Conservation (phyloP, 2,797 vertebrate genomes). For the Capromys pilorides region DNA sequence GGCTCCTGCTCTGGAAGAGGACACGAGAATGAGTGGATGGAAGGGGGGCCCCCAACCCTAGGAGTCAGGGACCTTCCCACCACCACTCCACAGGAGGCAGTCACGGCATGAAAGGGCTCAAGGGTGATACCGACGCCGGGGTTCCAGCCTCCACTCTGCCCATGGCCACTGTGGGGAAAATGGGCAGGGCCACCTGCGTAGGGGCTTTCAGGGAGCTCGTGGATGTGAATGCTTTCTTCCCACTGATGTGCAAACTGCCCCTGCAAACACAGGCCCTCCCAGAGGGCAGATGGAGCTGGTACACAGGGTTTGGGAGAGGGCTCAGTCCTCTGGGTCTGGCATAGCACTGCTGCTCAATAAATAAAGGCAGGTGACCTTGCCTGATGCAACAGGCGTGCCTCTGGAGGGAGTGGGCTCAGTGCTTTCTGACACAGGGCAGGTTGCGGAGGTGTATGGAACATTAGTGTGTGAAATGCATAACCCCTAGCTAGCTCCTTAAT, state of each 20-base stretch:
- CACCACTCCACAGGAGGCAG: constrained; percentile 1
- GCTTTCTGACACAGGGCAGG: neutral
- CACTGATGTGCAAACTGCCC: neutral
- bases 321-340: constrained; percentile 7
- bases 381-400: constrained; percentile 73
- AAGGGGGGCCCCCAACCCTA: neutral
- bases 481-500: neutral
- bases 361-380: constrained; percentile 80
- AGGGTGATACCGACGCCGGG: neutral
- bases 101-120: neutral
- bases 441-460: neutral
- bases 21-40: neutral
- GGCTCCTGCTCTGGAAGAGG: constrained; percentile 53
- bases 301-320: neutral
- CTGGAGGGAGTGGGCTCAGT: neutral
- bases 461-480: neutral
- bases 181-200: neutral
- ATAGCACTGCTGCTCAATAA: constrained; percentile 76
- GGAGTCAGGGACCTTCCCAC: neutral
- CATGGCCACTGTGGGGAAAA: constrained; percentile 10
- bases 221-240: neutral
- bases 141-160: constrained; percentile 28
- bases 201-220: neutral
- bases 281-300: neutral
- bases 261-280: neutral